phyloP scores from a whole-genome alignment of 2,113 vertebrate species.

The Phylloscopus whistleri region DNA sequence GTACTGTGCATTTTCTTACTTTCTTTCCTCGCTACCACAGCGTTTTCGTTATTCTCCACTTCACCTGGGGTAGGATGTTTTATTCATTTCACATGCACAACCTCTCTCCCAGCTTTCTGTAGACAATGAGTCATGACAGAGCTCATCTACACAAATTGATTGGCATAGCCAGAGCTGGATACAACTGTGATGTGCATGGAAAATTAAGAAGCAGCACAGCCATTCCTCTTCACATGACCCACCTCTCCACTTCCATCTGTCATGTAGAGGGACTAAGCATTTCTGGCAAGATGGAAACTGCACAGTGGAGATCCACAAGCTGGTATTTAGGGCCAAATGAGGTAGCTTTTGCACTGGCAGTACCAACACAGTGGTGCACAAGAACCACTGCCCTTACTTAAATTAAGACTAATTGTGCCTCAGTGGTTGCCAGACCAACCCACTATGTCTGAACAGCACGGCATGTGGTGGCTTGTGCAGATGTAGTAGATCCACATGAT shows the following conservation, averaged over 20 bases:
- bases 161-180: not conserved
- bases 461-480: not conserved
- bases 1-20: not conserved
- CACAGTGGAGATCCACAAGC: not conserved
- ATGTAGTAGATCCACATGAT: not conserved
- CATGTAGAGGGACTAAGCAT: not conserved
- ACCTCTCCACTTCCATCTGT: not conserved
- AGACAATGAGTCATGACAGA: constrained; percentile 25
- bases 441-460: not conserved
- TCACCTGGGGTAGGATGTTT: not conserved
- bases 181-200: not conserved
- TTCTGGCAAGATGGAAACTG: not conserved
- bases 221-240: constrained; percentile 10
- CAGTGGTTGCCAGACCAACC: not conserved
- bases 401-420: not conserved
- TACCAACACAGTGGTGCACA: not conserved
- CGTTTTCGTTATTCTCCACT: not conserved
- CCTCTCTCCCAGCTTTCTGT: not conserved
- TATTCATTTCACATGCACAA: not conserved
- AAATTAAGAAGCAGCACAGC: not conserved
- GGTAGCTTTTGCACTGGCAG: not conserved
- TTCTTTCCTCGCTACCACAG: not conserved
- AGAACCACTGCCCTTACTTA: not conserved
- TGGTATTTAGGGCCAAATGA: not conserved
- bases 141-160: not conserved